Base-by-base conservation (phyloP, 1,140 invertebrate species). In the Mesaphorura yosii region DNA sequence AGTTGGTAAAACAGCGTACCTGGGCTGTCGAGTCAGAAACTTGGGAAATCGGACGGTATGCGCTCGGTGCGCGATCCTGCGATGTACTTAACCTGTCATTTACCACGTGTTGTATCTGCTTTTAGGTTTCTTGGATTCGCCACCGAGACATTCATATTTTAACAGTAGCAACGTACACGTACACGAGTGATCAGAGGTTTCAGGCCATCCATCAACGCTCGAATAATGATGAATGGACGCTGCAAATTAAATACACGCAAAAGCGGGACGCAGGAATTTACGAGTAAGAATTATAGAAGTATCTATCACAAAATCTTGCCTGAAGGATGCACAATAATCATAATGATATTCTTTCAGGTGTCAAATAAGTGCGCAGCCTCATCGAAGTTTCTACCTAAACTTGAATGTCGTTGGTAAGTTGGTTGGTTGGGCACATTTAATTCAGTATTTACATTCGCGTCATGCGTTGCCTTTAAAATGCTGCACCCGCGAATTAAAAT, bases 201-300 rank as follows among this genome's bases (percentile, higher is more conserved):
- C 82, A 86, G 73, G 84, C 83, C 27, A 78, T 84, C 63, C 83
- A 87, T 70, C 79, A 85, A 66, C 77, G 80, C 60, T 82, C 85
- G 65, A n/a, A n/a, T n/a, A 82, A 80, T 60, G 84, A 89, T 64
- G 86, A 90, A 70, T 92, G 88, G 87, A 89, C 84, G 57, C 76
- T 92, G 52, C 83, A 89, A 72, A 87, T 94, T 67, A 88, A 89
- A 70, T 91, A 88, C 81, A 84, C 86, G 41, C 84, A 88, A 69
- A 81, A 84, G 66, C 73, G 83, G 63, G 88, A 93, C 73, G 83
- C 56, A 4, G 55, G 87, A 87, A 66, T 84, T 86, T 66, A n/a
- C 23, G 7, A 42, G 23, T 10, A 87, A n/a, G n/a, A n/a, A n/a
- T n/a, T n/a, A n/a, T n/a, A n/a, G n/a, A n/a, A n/a, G n/a, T n/a